phyloP scores from a whole-genome alignment of 2,797 vertebrate genomes.

The Prunella strophiata region DNA sequence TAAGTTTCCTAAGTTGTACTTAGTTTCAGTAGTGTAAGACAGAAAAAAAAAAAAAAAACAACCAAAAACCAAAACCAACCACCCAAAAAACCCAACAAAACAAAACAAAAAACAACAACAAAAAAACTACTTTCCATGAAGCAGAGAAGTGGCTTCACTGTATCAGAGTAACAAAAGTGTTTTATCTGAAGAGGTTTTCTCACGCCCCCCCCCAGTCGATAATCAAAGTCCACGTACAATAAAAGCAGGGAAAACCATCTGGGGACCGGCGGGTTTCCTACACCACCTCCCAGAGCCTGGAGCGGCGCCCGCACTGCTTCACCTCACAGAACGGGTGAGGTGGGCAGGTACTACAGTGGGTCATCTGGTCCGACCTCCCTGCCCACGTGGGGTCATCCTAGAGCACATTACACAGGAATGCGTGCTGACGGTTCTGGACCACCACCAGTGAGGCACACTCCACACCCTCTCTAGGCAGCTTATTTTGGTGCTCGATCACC shows the following conservation, averaged over 20 bases:
- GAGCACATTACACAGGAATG: neutral
- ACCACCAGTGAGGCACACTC: no score
- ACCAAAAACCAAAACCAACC: no score
- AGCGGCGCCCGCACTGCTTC: no score
- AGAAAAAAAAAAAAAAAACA: neutral
- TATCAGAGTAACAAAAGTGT: neutral
- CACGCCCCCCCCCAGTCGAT: neutral
- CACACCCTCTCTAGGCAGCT: neutral
- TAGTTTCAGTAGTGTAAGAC: neutral
- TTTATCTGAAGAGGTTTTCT: neutral
- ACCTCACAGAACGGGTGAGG: neutral
- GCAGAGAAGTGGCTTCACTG: neutral
- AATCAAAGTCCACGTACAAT: neutral
- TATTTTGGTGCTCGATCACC: neutral
- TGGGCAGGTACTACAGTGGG: rapidly evolving
- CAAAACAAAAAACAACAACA: no score
- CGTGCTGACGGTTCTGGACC: neutral
- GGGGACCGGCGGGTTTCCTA: neutral
- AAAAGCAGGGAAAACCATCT: neutral
- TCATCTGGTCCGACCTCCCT: no score
- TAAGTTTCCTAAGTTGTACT: neutral
- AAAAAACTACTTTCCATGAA: neutral
- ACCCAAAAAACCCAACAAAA: no score
- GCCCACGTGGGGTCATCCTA: no score
- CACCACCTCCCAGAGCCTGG: neutral